Base-by-base conservation (phyloP, 2,888 invertebrate species). In the Aproaerema taeniolella region DNA sequence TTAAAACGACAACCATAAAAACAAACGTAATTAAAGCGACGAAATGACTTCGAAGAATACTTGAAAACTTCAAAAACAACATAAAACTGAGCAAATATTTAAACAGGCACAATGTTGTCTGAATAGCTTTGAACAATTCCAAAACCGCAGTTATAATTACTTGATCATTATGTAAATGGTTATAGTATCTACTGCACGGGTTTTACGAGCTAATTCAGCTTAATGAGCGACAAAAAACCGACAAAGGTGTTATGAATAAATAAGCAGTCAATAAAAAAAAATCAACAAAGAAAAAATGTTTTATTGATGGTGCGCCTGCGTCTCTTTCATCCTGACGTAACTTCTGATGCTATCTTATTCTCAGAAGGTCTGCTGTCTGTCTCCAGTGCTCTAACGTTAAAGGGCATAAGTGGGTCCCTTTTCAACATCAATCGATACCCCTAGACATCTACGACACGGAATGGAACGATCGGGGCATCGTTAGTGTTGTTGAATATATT, bases 191-290 rank as follows among this genome's bases (percentile, higher is more conserved):
- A 43, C 42, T 37, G 55, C 55, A 58, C 58, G 5, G 58, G 58
- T 52, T 60, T 62, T 66, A 59, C 58, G 59, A 64, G 58, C 64
- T 71, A 74, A 79, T 75, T 70, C 67, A 47, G 60, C 57, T 67
- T 76, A 77, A 79, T 77, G 75, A 79, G 71, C 59, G 57, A 70
- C 66, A 72, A 67, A 67, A 67, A 67, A 67, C 78, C 79, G 74
- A 80, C 79, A 82, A 83, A 85, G 78, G 80, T 81, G 81, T 81
- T 79, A 79, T 79, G 77, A 82, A 82, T 82, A 80, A 76, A 75
- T 73, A 75, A 73, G 61, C 67, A 69, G 69, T 71, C 65, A 69
- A 69, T 45, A 49, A 53, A 60, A 58, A 64, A 67, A 62, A 28
- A 48, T 30, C 40, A 17, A 41, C 38, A 47, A 52, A 52, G 47